Evolutionary conservation across 1,140 invertebrate genomes (phyloP).

Genomic region (Pogonus chalceus): DNA sequence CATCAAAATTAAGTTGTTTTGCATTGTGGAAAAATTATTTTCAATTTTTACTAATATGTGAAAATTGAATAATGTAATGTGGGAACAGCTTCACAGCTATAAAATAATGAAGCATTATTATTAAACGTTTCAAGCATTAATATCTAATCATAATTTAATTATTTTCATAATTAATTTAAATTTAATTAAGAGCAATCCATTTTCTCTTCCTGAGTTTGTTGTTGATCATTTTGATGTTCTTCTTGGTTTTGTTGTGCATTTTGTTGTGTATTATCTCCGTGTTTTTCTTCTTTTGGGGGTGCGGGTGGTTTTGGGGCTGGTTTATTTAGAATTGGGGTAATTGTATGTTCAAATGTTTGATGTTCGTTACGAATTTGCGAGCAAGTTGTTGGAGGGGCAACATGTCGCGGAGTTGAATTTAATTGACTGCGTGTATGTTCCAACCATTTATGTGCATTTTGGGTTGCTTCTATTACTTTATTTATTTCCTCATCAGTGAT

Average conservation of each 20-base stretch:
- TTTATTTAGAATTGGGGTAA: constrained; percentile 71
- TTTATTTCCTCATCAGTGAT: constrained; percentile 69
- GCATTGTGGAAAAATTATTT: constrained; percentile 12
- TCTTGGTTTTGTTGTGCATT: constrained; percentile 17
- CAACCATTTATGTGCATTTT: constrained; percentile 59
- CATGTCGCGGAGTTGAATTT: constrained; percentile 46
- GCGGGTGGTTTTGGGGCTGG: constrained; percentile 67
- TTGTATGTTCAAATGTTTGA: constrained; percentile 55
- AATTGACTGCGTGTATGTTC: constrained; percentile 56
- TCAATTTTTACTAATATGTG: constrained; percentile 15
- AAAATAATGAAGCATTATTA: background rate
- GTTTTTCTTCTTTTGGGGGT: constrained; percentile 38
- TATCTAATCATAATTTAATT: background rate
- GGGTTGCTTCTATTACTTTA: constrained; percentile 50
- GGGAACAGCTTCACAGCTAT: background rate
- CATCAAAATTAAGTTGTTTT: constrained; percentile 11
- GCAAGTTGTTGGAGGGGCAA: constrained; percentile 62
- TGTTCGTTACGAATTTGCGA: constrained; percentile 64
- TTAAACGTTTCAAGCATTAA: background rate
- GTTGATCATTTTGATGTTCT: background rate
- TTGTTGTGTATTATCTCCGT: constrained; percentile 13
- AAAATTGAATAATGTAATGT: constrained; percentile 1
- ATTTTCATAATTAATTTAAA: constrained; percentile 9
- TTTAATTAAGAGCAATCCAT: constrained; percentile 16
- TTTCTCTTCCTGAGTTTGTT: constrained; percentile 7